Base-by-base conservation (phyloP, 2,113 vertebrate genomes). In the Oncorhynchus gorbuscha region DNA sequence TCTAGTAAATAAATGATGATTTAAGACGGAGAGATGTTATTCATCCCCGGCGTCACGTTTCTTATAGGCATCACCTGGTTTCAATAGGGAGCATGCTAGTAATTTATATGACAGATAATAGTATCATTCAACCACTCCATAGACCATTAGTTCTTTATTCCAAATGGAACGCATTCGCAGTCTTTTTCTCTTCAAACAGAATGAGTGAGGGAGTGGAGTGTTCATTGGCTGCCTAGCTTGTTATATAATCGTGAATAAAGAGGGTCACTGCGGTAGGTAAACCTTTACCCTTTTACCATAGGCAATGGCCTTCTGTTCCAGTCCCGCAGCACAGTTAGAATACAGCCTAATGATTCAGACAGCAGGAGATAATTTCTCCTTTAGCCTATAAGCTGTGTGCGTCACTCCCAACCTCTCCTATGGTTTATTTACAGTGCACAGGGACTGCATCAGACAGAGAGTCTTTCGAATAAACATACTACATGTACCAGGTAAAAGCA, bases 1-100 rank as follows among this genome's bases (percentile, higher is more conserved):
- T 86, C 76, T 85, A 84, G 86, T 77, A 85, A 84, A 87, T 83
- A 22, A 14, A 55, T 55, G 4, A 85, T 77, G 75, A 86, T 81
- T 80, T 85, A 88, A 83, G 75, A 89, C 72, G 64, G 85, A 73
- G 39, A 72, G 45, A 83, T 80, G 76, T 75, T 84, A 76, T 76
- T 74, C 73, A 78, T 39, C 26, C 45, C 30, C 66, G 26, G 16
- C 75, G 65, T 79, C 35, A 68, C 24, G 13, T 58, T 30, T 83
- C 30, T 45, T 87, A 75, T 76, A 2, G 45, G 66, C 24, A 24
- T 32, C 22, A 26, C 64, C 26, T 20, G 30, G n/a, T 26, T 70
- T 13, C n/a, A 24, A 49, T 70, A 48, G 12, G 4, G 32, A 49
- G 45, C 22, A 49, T 22, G 39, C 45, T 11, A 20, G n/a, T n/a